Base-by-base conservation (phyloP, 2,797 vertebrate genomes). In the Lagodon rhomboides region DNA sequence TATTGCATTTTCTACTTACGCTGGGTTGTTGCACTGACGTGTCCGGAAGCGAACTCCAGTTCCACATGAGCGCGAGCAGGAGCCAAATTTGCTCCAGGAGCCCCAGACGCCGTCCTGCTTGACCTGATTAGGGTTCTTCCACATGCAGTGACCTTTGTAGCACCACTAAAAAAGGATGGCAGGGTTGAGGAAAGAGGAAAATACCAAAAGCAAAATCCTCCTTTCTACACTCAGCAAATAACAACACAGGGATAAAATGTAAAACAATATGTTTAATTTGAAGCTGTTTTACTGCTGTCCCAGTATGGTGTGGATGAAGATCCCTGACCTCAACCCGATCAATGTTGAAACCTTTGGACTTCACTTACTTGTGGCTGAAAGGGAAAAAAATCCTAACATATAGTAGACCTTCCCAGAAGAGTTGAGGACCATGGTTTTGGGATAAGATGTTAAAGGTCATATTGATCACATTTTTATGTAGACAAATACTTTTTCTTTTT, bases 131-230 rank as follows among this genome's bases (percentile, higher is more conserved):
- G 96, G 95, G 13, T 97, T 99, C 83, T 98, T 99, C 98, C 98
- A 99, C 97, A 99, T 99, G 93, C 98, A 99, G 85, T 99, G 98
- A 87, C 98, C 98, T 94, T 99, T 99, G 71, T 99, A 99, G 93
- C 98, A 99, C 98, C 98, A 99, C 98, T 99, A 80, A 23, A 50
- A 50, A 34, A 73, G 34, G 38, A 70, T 0, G 25, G 41, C 11
- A 67, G 44, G 8, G 73, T 12, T 2, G 49, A 30, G 20, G 43
- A 66, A 34, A 68, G 49, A 55, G 46, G n/a, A 50, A 54, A 41
- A 55, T 67, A 3, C 11, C 5, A 22, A 53, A 71, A 49, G 67
- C 41, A 27, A 41, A 75, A 22, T 3, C 15, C 22, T 51, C 9
- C 5, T 63, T 18, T 58, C 5, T 8, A 15, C 22, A 73, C 5